Evolutionary conservation across 2,113 vertebrate genomes (phyloP), one percentile per base, ranked within the genome.

Genomic region (Pithys albifrons): DNA sequence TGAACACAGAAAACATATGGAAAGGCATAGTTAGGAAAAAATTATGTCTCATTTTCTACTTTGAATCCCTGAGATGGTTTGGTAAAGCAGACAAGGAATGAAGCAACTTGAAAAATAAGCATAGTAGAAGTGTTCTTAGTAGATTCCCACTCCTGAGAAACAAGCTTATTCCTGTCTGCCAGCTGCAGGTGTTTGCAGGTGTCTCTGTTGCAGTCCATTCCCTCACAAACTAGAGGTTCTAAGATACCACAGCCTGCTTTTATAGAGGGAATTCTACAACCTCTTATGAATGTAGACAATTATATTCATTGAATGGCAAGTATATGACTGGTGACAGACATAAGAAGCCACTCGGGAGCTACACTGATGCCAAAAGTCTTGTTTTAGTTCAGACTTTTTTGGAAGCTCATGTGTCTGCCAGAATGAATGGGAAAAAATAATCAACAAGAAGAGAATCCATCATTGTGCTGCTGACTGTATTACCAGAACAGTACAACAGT

Each of bases 31-130:
- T 13, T 14, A 33, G 18, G 35, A 22, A 55, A 74, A 78, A 29
- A 5, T 8, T 35, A 0, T 8, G 22, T 19, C 37, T 35, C 10
- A 1, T 29, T 51, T 59, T 57, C 62, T 19, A 22, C 3, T n/a
- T 46, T 31, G 41, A 69, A 35, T 3, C 5, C 39, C 43, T 51
- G 54, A 57, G 29, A 20, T 2, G 14, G 2, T 9, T 37, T 49
- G 19, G 22, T 65, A 33, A 83, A 19, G 39, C 12, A 37, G n/a
- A 45, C 13, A 57, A 52, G 61, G 37, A 59, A 19, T 7, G 7
- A 72, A 20, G 28, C 8, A 41, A 0, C 49, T 22, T 45, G 23
- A 31, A 88, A 72, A 71, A 52, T 3, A 48, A 79, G 9, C 5
- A 1, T 35, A 11, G 57, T 37, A 54, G 35, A 85, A 59, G 9